phyloP scores from a whole-genome alignment of 2,888 invertebrate species.

The Orthosia gothica region DNA sequence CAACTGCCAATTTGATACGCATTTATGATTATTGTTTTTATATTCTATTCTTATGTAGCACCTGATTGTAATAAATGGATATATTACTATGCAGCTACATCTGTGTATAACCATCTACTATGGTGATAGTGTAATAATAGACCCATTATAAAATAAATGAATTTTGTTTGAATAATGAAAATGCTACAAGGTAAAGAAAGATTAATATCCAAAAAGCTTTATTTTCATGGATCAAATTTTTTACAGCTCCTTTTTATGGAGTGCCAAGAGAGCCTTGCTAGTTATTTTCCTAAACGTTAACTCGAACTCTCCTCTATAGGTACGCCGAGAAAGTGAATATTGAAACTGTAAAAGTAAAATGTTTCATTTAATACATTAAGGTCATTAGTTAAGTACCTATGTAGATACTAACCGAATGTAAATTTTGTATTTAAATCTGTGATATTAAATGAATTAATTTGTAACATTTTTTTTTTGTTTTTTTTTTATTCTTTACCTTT shows the following conservation, averaged over 20 bases:
- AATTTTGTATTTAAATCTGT: conserved; percentile 85
- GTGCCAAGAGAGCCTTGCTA: neutral
- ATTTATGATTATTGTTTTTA: conserved; percentile 64
- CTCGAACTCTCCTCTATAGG: neutral
- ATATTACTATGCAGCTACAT: conserved; percentile 7
- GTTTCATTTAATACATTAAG: conserved; percentile 52
- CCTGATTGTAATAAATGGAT: conserved; percentile 49
- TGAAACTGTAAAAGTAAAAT: conserved; percentile 11
- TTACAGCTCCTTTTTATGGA: neutral
- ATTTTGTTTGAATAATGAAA: neutral
- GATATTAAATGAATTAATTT: conserved; percentile 80
- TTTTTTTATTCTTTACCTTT: conserved; percentile 4
- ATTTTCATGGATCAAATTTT: neutral
- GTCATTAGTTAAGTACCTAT: conserved; percentile 40
- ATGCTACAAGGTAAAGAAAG: neutral
- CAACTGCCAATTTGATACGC: conserved; percentile 71
- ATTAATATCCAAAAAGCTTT: neutral
- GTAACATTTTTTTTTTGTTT: conserved; percentile 51
- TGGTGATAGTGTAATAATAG: no score
- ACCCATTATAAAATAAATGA: neutral
- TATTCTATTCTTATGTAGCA: conserved; percentile 35
- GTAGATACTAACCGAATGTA: conserved; percentile 74
- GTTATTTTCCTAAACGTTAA: neutral
- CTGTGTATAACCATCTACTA: no score
- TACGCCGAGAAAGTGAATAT: neutral